Evolutionary conservation across 1,140 invertebrate species (phyloP).

Genomic region (Neuroterus valhalla): DNA sequence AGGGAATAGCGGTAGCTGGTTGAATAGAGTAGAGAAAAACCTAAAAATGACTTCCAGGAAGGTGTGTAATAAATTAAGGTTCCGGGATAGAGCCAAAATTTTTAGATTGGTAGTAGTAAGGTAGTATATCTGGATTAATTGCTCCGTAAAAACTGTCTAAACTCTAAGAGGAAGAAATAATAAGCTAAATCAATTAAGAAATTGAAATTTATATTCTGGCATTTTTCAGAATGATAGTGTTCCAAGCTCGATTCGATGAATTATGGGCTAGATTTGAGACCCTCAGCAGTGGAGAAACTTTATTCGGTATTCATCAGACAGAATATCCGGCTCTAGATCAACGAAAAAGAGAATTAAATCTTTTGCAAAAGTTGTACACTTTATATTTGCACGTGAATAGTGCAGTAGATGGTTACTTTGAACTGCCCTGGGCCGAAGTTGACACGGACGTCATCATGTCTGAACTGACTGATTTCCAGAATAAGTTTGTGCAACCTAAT

Average conservation of each 20-base stretch:
- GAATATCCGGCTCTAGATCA: slow-evolving; percentile 87
- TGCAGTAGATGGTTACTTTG: slow-evolving; percentile 89
- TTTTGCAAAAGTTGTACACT: slow-evolving; percentile 88
- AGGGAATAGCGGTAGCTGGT: too few species aligned
- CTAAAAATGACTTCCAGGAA: too few species aligned
- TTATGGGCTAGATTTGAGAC: slow-evolving; percentile 86
- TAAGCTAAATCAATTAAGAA: too few species aligned
- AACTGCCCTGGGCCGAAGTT: slow-evolving; percentile 88
- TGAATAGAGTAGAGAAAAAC: too few species aligned
- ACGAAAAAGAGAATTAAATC: slow-evolving; percentile 88
- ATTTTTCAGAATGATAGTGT: slow-evolving; percentile 79
- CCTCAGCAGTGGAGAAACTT: slow-evolving; percentile 86
- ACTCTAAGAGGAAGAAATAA: too few species aligned
- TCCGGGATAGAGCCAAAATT: too few species aligned
- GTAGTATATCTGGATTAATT: too few species aligned
- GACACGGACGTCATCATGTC: slow-evolving; percentile 88
- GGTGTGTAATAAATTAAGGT: too few species aligned
- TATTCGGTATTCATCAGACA: slow-evolving; percentile 87
- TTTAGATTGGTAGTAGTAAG: too few species aligned
- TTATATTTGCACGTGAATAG: slow-evolving; percentile 88
- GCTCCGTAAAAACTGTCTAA: too few species aligned
- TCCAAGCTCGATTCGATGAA: slow-evolving; percentile 87
- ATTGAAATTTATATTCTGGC: not conserved
- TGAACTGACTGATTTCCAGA: slow-evolving; percentile 88
- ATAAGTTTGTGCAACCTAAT: slow-evolving; percentile 77